Conservation (phyloP, 2,113 vertebrate genomes). For the cattle (Bos taurus) region ARS-UCD2.0 NC_037336.1:103756001-103756500, state of each 20-base stretch:
- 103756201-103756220: background rate
- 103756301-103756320: background rate
- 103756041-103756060: background rate
- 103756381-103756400: background rate
- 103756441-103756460: background rate
- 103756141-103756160: background rate
- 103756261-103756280: background rate
- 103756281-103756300: no score
- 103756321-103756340: background rate
- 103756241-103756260: background rate
- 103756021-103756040: rapidly evolving
- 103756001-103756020: background rate
- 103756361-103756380: background rate
- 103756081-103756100: rapidly evolving
- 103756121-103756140: rapidly evolving
- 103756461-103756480: rapidly evolving
- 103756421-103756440: background rate
- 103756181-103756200: rapidly evolving
- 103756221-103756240: background rate
- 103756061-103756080: rapidly evolving
- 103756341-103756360: background rate
- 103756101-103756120: no score
- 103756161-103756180: background rate
- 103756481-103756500: no score
- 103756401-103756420: background rate